Base-by-base conservation (phyloP, 2,797 vertebrate genomes). In the Esox lucius region DNA sequence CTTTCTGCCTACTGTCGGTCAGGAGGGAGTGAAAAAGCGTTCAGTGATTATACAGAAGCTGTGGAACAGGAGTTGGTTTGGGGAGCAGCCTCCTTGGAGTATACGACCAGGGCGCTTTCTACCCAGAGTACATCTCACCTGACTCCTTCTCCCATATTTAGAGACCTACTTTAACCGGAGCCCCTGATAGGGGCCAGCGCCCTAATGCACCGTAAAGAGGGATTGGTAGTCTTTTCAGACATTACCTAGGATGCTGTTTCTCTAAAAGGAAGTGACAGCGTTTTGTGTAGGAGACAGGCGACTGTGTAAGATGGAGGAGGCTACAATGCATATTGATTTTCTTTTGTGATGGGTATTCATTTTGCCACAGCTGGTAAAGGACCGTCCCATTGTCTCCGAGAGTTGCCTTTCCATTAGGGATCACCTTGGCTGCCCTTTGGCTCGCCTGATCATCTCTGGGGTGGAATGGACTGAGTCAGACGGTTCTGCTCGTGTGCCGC, bases 291-390 rank as follows among this genome's bases (percentile, higher is more conserved):
- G 86, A 91, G 92, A 93, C 88, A 82, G 90, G 91, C 87, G 88
- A 78, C 82, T 79, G 72, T 79, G 86, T 80, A 82, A 79, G 80
- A 88, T 85, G 89, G 92, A 93, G 84, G 87, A 91, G 87, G 85
- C 83, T 88, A 88, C 89, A 87, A 89, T 90, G 88, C 87, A 78
- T 92, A 93, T 94, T 91, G 93, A 93, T 95, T 93, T 92, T 48
- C 91, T 87, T 89, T 87, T 88, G 87, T 87, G 87, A 90, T 79
- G 83, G 80, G 86, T 89, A 86, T 86, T 93, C 87, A 88, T 93
- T 94, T 93, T 89, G 81, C 75, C 77, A 78, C 78, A 77, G 75
- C 76, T 74, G 79, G 79, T 72, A 78, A 69, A 80, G 83, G 74
- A 85, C 84, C 78, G 80, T 74, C 79, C n/a, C 77, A 74, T 83